Base-by-base conservation (phyloP, 2,797 vertebrate genomes). In the Epinephelus coioides region DNA sequence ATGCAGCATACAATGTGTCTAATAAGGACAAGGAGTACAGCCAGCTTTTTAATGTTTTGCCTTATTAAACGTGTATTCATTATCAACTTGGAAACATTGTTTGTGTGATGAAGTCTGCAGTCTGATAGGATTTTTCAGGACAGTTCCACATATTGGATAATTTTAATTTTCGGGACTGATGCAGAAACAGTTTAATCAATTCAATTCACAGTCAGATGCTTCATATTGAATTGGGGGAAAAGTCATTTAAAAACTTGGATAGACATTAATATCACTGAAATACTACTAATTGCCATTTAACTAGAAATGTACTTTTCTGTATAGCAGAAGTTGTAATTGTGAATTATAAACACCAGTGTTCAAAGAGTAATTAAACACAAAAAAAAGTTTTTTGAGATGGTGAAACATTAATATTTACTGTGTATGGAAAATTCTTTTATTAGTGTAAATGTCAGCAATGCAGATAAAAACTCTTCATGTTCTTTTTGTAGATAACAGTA, bases 141-240 rank as follows among this genome's bases (percentile, higher is more conserved):
- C 70, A 30, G 34, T 54, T 76, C 25, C 57, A 76, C 57, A 57
- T 61, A 69, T 74, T 76, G 23, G 76, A 76, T 69, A 21, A 69
- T 47, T 59, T 27, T 13, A 12, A 53, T 74, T 82, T 72, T 66
- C 10, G 4, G 14, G 25, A 50, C 21, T 44, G 25, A 68, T 51
- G 60, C 60, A 43, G 38, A 59, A 12, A 62, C 46, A 69, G 27
- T 81, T 44, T 55, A 71, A 78, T 86, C 56, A 72, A 25, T 55
- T 69, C 11, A 62, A 51, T 23, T 78, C 61, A 64, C 51, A 77
- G 56, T 62, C 69, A 66, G 64, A 30, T 72, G 69, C 14, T 54
- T 66, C 44, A 51, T 34, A 43, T 7, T 7, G 4, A 50, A 18
- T 21, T 69, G 53, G 38, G 5, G 51, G 76, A 85, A 85, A 56